A percentile compares a stretch with the other conserved stretches of the same genome.
phyloP scores from a whole-genome alignment of 2,797 vertebrate genomes.

The Heteromormyrus szaboi region DNA sequence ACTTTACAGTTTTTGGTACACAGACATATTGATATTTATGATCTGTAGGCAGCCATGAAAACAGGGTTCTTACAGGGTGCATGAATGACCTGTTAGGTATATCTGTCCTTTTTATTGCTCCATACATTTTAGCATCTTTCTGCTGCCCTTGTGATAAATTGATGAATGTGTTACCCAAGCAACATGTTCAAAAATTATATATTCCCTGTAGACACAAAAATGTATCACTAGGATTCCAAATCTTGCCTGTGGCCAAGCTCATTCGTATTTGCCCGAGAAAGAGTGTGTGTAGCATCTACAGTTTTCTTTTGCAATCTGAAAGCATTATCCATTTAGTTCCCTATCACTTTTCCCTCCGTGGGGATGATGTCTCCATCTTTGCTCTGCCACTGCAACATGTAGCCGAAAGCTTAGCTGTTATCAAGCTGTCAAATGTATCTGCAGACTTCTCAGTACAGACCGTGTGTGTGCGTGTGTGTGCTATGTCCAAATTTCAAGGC shows the following conservation, averaged over 20 bases:
- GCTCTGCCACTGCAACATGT: not conserved
- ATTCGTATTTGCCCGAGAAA: not conserved
- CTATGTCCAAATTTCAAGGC: not conserved
- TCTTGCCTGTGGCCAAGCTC: not conserved
- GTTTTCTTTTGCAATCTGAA: not conserved
- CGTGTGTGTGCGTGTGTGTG: not conserved
- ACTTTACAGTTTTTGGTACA: constrained; percentile 4
- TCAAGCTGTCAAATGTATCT: constrained; percentile 13
- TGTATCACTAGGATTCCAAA: not conserved
- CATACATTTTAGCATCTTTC: not conserved
- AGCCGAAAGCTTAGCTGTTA: constrained; percentile 6
- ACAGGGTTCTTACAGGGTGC: not conserved
- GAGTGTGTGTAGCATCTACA: not conserved
- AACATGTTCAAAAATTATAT: not conserved
- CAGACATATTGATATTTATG: not conserved
- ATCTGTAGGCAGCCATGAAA: not conserved
- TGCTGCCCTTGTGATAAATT: not conserved
- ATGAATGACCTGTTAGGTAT: not conserved
- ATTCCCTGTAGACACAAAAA: not conserved
- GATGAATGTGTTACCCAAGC: not conserved
- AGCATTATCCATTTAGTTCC: not conserved
- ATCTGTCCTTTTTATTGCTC: not conserved
- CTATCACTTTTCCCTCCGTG: not conserved
- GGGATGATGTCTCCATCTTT: not conserved
- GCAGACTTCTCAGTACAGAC: not conserved